Base-by-base conservation (phyloP, 2,797 vertebrate species). In the Notoglanidium macrostoma region DNA sequence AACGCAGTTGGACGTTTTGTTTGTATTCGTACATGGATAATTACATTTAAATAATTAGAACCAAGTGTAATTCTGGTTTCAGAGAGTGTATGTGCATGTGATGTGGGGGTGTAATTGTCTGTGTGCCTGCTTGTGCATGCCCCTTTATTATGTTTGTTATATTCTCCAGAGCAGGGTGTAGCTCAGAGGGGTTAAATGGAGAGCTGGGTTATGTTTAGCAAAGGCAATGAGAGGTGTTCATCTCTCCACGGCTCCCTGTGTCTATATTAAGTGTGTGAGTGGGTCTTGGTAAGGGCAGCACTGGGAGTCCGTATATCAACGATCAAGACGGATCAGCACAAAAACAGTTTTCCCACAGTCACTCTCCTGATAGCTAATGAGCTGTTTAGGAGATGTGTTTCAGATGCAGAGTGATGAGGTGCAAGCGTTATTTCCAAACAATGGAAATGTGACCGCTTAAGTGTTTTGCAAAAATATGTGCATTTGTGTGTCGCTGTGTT, bases 201-300 rank as follows among this genome's bases (percentile, higher is more conserved):
- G 90, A 90, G 89, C 82, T 89, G 89, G 72, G 80, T 92, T 94
- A 93, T 95, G 91, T 93, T 93, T 89, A 93, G 92, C 86, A 87
- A 88, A 91, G 88, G 86, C 90, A 85, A 67, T 89, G 90, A 91
- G 89, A 86, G 88, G 88, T 88, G 84, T 79, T 89, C 86, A n/a
- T n/a, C 11, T 78, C 35, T 85, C 77, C 29, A 44, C 61, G 77
- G 61, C 78, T 80, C 65, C 79, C 73, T 83, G 88, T 86, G 77
- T 83, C 67, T 87, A 74, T 85, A 74, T 77, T 35, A 72, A 59
- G 85, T 67, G 61, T 85, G 78, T 70, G 77, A 83, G 83, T 15
- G 92, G 90, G 93, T 93, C 93, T 90, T 92, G 9, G 51, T 59
- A 68, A 67, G 49, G n/a, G 57, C 46, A 77, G 80, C 59, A 10